Base-by-base conservation (phyloP, 2,113 vertebrate species). In the Mesembrinibis cayennensis region DNA sequence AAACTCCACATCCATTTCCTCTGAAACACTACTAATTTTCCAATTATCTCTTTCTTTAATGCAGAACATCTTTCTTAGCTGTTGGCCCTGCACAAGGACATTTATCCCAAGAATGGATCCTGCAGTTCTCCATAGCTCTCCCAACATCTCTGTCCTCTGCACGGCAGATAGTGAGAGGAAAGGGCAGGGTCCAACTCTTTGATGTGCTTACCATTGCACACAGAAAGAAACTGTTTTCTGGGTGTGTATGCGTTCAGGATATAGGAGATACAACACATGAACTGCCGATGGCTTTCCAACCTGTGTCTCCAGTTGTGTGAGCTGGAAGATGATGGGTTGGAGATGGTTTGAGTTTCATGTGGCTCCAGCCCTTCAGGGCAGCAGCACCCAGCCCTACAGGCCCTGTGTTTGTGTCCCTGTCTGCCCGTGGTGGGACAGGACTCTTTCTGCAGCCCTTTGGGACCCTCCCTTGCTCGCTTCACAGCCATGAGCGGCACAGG, bases 1-100 rank as follows among this genome's bases (percentile, higher is more conserved):
- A 82, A 65, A 47, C 34, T 44, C 40, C 45, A 79, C 55, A 34
- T 88, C 65, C 34, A 32, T 74, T 88, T 94, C 82, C 70, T 89
- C 52, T 62, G 56, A 86, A 82, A 52, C 17, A 23, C 70, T 49
- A 59, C 56, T 74, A 47, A 40, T 79, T 90, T 89, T 66, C 70
- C 61, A 66, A 38, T 86, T 90, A 52, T 79, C 61, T 82, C 82
- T 49, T 74, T 82, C 61, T 93, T 86, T 66, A 82, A 44, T 49
- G 79, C 34, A 86, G 74, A 52, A 44, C 50, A 69, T 58, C 87
- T 86, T 74, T 13, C 50, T 47, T 25, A 66, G 55, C 45, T 52
- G 23, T 19, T 85, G 73, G 21, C 66, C 61, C 42, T 13, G 32
- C 34, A 44, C 45, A 74, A 85, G 86, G 79, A 40, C 74, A 12